These are phyloP conservation scores for Zaprionus kolodkinae DNA, from an alignment of 1,140 invertebrate genomes.

Conservation along the genomic window DNA sequence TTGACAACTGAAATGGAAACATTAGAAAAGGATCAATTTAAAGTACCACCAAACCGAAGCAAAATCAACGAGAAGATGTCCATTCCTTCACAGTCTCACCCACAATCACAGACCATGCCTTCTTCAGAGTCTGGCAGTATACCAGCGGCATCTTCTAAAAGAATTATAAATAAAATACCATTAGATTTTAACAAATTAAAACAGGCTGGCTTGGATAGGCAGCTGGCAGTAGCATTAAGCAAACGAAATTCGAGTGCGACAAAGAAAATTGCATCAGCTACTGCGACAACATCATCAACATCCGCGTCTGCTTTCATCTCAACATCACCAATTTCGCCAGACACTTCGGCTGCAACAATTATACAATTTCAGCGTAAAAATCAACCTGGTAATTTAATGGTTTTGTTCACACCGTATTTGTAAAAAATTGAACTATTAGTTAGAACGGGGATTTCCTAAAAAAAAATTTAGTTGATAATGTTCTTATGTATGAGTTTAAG, in stretches of 20 bases:
- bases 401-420: not conserved
- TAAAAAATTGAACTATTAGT: not conserved
- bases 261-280: slow-evolving; percentile 24
- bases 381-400: slow-evolving; percentile 54
- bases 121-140: slow-evolving; percentile 2
- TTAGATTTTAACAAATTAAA: slow-evolving; percentile 75
- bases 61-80: slow-evolving; percentile 25
- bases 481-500: slow-evolving; percentile 21
- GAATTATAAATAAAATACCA: slow-evolving; percentile 65
- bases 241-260: slow-evolving; percentile 42
- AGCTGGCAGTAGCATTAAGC: slow-evolving; percentile 68
- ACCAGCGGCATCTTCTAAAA: slow-evolving; percentile 39
- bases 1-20: slow-evolving; percentile 19
- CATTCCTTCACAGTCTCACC: not conserved
- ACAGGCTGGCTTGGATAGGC: slow-evolving; percentile 64
- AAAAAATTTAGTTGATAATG: not conserved
- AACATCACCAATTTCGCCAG: slow-evolving; percentile 5
- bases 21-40: slow-evolving; percentile 14
- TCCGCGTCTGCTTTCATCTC: not conserved
- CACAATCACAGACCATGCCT: slow-evolving; percentile 8
- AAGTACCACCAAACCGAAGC: slow-evolving; percentile 23
- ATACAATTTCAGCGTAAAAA: slow-evolving; percentile 25
- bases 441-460: not conserved
- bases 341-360: slow-evolving; percentile 12
- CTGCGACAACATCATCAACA: slow-evolving; percentile 1